Evolutionary conservation across 2,888 invertebrate genomes (phyloP).

Genomic region (Protonemura montana): DNA sequence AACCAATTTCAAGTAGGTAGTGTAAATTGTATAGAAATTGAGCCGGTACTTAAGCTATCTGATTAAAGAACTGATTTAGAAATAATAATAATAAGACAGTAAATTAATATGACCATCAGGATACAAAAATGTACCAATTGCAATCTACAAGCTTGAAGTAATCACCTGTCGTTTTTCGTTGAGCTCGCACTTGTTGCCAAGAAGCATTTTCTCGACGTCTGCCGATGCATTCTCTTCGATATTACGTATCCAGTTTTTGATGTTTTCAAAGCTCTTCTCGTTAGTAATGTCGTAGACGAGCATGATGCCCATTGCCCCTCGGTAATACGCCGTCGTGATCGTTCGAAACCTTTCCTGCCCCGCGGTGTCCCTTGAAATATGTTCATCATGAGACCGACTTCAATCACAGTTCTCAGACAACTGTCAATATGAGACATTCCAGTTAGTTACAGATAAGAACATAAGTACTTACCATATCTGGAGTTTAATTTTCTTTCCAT

Average conservation of each 20-base stretch:
- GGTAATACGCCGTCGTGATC: slow-evolving; percentile 99
- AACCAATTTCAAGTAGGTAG: too few relatives aligned
- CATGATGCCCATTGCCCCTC: slow-evolving; percentile 99
- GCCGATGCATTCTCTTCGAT: slow-evolving; percentile 99
- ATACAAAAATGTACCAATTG: too few relatives aligned
- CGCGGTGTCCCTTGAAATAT: slow-evolving; percentile 87
- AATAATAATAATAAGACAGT: too few relatives aligned
- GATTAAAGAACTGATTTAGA: too few relatives aligned
- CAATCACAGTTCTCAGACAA: not conserved
- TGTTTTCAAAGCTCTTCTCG: slow-evolving; percentile 98
- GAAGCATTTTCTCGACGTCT: slow-evolving; percentile 98
- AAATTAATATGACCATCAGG: too few relatives aligned
- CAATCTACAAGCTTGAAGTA: not conserved
- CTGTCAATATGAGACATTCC: not conserved
- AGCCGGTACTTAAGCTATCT: too few relatives aligned
- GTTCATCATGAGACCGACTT: too few relatives aligned
- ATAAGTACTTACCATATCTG: slow-evolving; percentile 89
- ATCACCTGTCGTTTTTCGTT: slow-evolving; percentile 89
- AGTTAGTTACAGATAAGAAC: slow-evolving; percentile 38
- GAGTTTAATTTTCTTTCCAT: slow-evolving; percentile 97
- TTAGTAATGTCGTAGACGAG: slow-evolving; percentile 99
- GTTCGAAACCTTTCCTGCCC: slow-evolving; percentile 99
- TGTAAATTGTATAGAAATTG: too few relatives aligned
- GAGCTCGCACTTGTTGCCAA: slow-evolving; percentile 99
- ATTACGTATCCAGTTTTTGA: slow-evolving; percentile 98